Evolutionary conservation across 2,797 vertebrate genomes (phyloP).

Genomic region (Nannoperca australis): DNA sequence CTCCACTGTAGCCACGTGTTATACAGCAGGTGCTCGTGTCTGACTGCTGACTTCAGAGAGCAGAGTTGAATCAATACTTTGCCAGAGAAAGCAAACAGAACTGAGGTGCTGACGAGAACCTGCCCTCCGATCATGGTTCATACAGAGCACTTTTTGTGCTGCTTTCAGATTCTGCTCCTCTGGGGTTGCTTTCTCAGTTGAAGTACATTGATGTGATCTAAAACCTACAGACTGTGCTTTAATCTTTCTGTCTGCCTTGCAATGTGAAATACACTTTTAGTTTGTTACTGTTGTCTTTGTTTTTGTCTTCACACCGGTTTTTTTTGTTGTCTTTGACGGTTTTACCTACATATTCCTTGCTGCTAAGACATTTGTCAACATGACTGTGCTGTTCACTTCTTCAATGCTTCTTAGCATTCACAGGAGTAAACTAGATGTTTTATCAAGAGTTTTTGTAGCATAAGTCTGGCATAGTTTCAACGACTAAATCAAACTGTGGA

Average conservation of each 20-base stretch:
- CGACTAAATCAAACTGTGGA: constrained; percentile 28
- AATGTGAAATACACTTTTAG: constrained; percentile 44
- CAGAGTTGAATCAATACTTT: constrained; percentile 74
- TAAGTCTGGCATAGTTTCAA: constrained; percentile 27
- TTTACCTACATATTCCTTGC: constrained; percentile 11
- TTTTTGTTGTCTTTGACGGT: constrained; percentile 6
- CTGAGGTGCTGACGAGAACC: constrained; percentile 59
- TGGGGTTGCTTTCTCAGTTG: constrained; percentile 49
- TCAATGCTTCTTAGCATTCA: constrained; percentile 8
- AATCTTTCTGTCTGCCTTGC: constrained; percentile 58
- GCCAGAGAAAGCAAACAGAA: constrained; percentile 65
- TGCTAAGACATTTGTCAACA: constrained; percentile 28
- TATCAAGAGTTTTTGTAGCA: constrained; percentile 6
- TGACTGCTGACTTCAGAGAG: constrained; percentile 69
- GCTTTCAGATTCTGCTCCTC: constrained; percentile 57
- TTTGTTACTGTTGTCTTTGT: constrained; percentile 25
- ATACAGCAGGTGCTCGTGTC: constrained; percentile 35
- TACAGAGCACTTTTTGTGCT: constrained; percentile 58
- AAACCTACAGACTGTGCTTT: constrained; percentile 61
- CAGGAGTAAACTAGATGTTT: constrained; percentile 10
- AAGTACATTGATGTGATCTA: constrained; percentile 66
- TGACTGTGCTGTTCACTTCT: constrained; percentile 9
- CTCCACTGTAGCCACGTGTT: constrained; percentile 15
- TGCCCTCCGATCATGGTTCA: constrained; percentile 62
- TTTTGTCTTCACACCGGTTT: constrained; percentile 33